Evolutionary conservation across 2,797 vertebrate species (phyloP), one percentile per base, ranked within the genome.

Genomic region (Aulostomus chinensis): DNA sequence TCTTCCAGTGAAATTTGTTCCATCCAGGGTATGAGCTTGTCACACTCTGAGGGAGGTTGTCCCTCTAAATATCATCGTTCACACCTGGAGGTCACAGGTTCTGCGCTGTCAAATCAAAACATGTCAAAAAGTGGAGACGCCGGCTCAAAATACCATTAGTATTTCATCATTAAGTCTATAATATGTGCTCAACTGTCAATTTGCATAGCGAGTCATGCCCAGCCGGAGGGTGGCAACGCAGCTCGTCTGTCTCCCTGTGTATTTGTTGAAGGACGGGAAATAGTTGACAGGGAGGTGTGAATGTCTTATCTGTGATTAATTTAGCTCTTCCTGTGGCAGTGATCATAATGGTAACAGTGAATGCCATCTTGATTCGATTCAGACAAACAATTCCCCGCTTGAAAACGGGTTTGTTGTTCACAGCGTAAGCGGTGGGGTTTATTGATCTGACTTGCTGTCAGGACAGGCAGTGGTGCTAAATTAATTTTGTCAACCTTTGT

Each of bases 251-350:
- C 76, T 81, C 63, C 42, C 12, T 54, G 58, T 1, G 30, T 78
- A 56, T 76, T 67, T 72, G 54, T 86, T 62, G 58, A 33, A 68
- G 70, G 61, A 80, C 73, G 68, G 70, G 66, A 83, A 74, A 72
- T 48, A 61, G 60, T 49, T 77, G 76, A 80, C 68, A 24, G 66
- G n/a, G 68, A 84, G 76, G 80, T 88, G 89, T 74, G 80, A 89
- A 72, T 79, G 71, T 76, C 61, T 72, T 63, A 25, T 58, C 53
- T 22, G 13, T 68, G 71, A 83, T 80, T 84, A 76, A 84, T 84
- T 78, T 63, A 75, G 71, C 45, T 33, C 47, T 65, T 79, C 62
- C 66, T 51, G 63, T 58, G 51, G 78, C 54, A 37, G 69, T 25
- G n/a, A n/a, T n/a, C n/a, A n/a, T n/a, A n/a, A n/a, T n/a, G n/a